Percentiles rank a stretch among this genome's conserved stretches.
These are phyloP conservation scores for Rhynchomys soricoides DNA, from an alignment of 2,113 vertebrate genomes.

Conservation along the genomic window DNA sequence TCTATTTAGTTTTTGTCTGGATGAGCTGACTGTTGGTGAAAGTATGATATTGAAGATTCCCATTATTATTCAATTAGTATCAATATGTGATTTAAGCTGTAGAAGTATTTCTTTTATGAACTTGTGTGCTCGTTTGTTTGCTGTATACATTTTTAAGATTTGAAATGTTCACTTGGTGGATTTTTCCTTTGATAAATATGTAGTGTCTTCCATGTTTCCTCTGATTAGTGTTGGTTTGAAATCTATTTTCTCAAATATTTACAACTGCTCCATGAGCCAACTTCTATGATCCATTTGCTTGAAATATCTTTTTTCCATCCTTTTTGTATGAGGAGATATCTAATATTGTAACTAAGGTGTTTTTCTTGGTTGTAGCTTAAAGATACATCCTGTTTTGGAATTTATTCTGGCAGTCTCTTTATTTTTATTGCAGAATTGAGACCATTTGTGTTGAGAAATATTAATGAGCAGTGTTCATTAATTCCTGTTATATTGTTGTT, in stretches of 20 bases:
- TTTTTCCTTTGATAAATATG: neutral
- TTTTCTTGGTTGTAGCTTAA: no score
- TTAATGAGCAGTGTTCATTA: neutral
- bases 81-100: no score
- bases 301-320: no score
- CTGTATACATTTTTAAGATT: neutral
- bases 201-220: neutral
- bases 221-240: neutral
- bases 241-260: neutral
- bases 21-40: no score
- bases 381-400: no score
- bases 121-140: neutral
- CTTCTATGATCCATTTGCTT: no score
- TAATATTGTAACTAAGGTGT: no score
- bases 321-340: no score
- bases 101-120: neutral
- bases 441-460: neutral
- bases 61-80: no score
- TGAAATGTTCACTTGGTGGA: neutral
- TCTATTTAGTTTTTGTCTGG: no score
- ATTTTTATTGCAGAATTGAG: neutral
- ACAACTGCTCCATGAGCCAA: no score
- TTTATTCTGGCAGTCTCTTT: neutral
- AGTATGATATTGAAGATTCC: no score
- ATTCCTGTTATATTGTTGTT: neutral